Base-by-base conservation (phyloP, 2,797 vertebrate species). In the Oreortyx pictus region DNA sequence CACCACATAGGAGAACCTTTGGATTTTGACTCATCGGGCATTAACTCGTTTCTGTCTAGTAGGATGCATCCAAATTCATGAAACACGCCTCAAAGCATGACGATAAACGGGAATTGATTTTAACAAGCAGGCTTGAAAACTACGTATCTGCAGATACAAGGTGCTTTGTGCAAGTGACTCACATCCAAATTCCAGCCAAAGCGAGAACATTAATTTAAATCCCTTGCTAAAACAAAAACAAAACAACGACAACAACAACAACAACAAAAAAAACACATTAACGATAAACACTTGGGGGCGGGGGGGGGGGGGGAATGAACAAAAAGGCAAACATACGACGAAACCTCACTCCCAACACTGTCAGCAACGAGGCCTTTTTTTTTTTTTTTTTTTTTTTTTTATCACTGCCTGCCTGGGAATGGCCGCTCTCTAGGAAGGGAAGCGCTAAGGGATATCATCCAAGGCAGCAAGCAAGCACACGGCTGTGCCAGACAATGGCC, bases 401-500 rank as follows among this genome's bases (percentile, higher is more conserved):
- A 83, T 81, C 73, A 79, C 29, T 46, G 31, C n/a, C 77, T 29
- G 54, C 76, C 50, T 89, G 54, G 78, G 84, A 65, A 59, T 41
- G 50, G 71, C 49, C 52, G 44, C 78, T 89, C 60, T 86, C 37
- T 33, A 62, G 23, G 73, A 57, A 68, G 56, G 39, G 62, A 74
- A 93, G 59, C 13, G 27, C 43, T 23, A 52, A 76, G 50, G 65
- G 89, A 72, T 41, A 9, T 57, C 68, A 41, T 76, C 81, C 66
- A 39, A 92, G 87, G 86, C 76, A 89, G 78, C 43, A 56, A 88
- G 81, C 81, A 80, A 89, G 80, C 65, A 85, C 57, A 83, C 47
- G 82, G 85, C 84, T 75, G 76, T 88, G 87, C 84, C 80, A 95
- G 94, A 97, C 96, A 97, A 94, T 72, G 76, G 89, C 88, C 87